Conservation (phyloP, 2,797 vertebrate genomes). For the Lerista edwardsae region DNA sequence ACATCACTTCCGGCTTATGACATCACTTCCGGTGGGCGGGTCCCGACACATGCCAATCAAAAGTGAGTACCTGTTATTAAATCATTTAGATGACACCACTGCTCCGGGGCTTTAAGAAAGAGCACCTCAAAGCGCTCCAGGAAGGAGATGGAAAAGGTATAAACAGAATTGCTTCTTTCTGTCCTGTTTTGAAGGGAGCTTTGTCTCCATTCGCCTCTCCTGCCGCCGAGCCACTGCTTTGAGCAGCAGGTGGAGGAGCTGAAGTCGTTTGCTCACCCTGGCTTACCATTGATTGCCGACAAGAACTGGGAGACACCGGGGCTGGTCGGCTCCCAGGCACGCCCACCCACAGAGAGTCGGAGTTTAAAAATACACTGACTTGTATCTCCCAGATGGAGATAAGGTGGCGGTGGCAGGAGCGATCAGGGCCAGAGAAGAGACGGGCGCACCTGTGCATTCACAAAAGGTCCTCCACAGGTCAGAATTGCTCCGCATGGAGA, state of each 20-base stretch:
- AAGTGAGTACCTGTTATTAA: too few species aligned
- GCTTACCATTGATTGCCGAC: constrained; percentile 64
- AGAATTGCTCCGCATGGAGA: not conserved
- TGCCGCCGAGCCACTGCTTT: constrained; percentile 51
- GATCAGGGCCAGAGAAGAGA: constrained; percentile 61
- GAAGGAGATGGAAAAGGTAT: constrained; percentile 46
- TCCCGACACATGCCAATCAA: too few species aligned
- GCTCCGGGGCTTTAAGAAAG: not conserved
- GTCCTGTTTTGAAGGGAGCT: constrained; percentile 44
- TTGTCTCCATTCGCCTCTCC: constrained; percentile 45
- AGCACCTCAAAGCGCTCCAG: constrained; percentile 31
- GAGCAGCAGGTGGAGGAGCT: constrained; percentile 57
- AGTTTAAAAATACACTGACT: constrained; percentile 69
- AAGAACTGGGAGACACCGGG: constrained; percentile 61
- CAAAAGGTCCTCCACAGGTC: not conserved
- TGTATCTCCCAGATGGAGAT: constrained; percentile 50
- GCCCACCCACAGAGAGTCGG: constrained; percentile 63
- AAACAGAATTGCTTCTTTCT: not conserved
- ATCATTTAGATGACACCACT: too few species aligned
- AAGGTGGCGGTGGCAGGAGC: constrained; percentile 20
- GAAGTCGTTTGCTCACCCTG: constrained; percentile 65
- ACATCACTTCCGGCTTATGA: too few species aligned
- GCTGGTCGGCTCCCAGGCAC: constrained; percentile 62
- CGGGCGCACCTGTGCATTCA: constrained; percentile 40
- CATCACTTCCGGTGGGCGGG: too few species aligned